phyloP scores from a whole-genome alignment of 2,888 invertebrate genomes.

The Idaea dimidiata region DNA sequence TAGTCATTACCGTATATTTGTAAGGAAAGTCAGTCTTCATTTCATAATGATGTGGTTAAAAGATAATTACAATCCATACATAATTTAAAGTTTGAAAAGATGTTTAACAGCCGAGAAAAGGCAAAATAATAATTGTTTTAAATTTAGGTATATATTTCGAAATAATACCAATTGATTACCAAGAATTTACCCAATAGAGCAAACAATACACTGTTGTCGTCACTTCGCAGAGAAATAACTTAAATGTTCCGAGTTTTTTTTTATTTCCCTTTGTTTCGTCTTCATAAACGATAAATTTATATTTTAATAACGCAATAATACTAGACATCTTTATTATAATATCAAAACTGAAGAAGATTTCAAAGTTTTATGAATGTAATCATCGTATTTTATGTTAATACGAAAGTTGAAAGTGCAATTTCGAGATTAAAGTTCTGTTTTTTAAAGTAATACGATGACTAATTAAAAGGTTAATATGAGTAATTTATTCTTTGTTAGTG shows the following conservation, averaged over 20 bases:
- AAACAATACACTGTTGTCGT: background rate
- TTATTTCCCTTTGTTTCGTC: background rate
- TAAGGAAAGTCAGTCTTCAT: background rate
- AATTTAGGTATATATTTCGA: too few relatives aligned
- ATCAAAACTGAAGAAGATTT: background rate
- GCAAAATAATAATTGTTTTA: too few relatives aligned
- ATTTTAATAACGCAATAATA: background rate
- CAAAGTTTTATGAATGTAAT: background rate
- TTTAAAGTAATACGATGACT: slow-evolving; percentile 14
- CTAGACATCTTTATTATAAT: background rate
- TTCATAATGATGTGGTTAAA: too few relatives aligned
- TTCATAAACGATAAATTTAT: background rate
- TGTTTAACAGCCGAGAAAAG: too few relatives aligned
- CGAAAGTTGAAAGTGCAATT: background rate
- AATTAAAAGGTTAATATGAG: background rate
- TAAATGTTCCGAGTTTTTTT: background rate
- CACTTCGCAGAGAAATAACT: background rate
- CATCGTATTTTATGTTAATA: slow-evolving; percentile 1
- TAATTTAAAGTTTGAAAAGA: too few relatives aligned
- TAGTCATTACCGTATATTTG: background rate
- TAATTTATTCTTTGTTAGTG: background rate
- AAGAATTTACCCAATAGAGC: too few relatives aligned
- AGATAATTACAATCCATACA: too few relatives aligned
- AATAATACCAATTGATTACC: too few relatives aligned
- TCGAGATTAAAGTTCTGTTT: background rate